A percentile compares a stretch with the other conserved stretches of the same genome.
These are phyloP conservation scores for Leptobrachium ailaonicum DNA, from an alignment of 2,113 vertebrate genomes.

Conservation along the genomic window DNA sequence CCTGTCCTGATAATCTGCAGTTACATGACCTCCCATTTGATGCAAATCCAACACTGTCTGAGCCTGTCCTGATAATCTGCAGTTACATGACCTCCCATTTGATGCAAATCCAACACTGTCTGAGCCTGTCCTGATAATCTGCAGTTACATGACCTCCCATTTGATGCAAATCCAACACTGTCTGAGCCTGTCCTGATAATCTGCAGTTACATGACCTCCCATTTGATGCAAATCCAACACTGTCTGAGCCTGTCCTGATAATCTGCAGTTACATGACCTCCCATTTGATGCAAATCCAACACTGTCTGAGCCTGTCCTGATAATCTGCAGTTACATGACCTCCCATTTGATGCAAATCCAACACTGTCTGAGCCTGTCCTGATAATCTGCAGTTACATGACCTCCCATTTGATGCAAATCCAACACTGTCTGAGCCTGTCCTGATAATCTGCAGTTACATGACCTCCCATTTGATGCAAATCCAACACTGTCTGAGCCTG, in stretches of 20 bases:
- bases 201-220: background rate
- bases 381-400: background rate
- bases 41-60: background rate
- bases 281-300: background rate
- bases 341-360: background rate
- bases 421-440: background rate
- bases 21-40: background rate
- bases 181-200: conserved; percentile 2
- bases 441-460: background rate
- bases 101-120: background rate
- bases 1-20: background rate
- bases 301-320: background rate
- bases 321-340: background rate
- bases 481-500: background rate
- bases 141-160: background rate
- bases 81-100: background rate
- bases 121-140: conserved; percentile 3
- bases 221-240: background rate
- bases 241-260: background rate
- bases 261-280: background rate
- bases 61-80: background rate
- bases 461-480: background rate
- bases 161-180: background rate
- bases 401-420: background rate
- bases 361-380: background rate